These are phyloP conservation scores for Megastigmus dorsalis DNA, from an alignment of 2,888 invertebrate species.

Conservation along the genomic window DNA sequence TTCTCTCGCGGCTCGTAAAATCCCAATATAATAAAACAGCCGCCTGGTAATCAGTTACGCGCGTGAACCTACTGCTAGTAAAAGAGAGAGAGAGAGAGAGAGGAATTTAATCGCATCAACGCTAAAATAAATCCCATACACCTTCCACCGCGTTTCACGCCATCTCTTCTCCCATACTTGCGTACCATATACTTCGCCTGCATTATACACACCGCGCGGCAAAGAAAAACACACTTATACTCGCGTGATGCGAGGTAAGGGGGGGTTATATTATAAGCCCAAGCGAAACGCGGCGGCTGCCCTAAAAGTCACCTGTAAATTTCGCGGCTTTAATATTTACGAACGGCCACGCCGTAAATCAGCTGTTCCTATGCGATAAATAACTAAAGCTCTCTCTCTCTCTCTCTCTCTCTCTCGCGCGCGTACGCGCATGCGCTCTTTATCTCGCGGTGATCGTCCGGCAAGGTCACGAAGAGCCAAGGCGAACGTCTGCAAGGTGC, in stretches of 20 bases:
- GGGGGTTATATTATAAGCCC: not conserved
- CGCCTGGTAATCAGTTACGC: conserved; percentile 26
- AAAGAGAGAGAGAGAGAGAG: too few relatives aligned
- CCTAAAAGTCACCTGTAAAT: conserved; percentile 42
- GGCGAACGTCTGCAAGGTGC: too few relatives aligned
- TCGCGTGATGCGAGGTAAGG: not conserved
- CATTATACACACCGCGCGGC: not conserved
- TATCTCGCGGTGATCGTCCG: conserved; percentile 26
- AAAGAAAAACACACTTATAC: not conserved
- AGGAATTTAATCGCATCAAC: conserved; percentile 31
- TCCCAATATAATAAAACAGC: too few relatives aligned
- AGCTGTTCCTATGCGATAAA: conserved; percentile 35
- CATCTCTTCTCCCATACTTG: not conserved
- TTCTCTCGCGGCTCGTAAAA: too few relatives aligned
- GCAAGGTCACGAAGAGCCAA: conserved; percentile 22
- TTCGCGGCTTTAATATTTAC: conserved; percentile 24
- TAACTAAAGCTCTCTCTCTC: not conserved
- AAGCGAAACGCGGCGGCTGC: too few relatives aligned
- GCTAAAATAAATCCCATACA: conserved; percentile 10
- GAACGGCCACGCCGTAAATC: conserved; percentile 20
- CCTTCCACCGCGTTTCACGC: not conserved
- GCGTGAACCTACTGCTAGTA: too few relatives aligned
- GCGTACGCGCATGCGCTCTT: too few relatives aligned
- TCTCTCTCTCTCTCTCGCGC: not conserved
- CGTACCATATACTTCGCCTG: too few relatives aligned